Percentiles rank a stretch among this genome's conserved stretches.
Evolutionary conservation across 2,113 vertebrate species (phyloP).

Genomic region (Pseudopipra pipra): DNA sequence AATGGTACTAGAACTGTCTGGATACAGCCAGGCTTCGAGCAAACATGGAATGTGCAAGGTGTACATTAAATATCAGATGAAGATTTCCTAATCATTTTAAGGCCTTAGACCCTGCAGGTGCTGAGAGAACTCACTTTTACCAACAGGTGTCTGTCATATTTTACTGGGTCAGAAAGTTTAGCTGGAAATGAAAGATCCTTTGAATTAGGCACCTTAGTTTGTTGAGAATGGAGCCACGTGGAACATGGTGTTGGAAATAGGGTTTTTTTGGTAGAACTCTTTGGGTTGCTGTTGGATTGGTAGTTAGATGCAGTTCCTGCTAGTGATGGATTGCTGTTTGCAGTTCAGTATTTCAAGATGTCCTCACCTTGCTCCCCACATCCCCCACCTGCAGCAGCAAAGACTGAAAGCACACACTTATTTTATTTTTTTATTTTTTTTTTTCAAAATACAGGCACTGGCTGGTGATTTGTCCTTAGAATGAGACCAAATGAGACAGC

Average conservation of each 20-base stretch:
- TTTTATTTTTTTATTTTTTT: neutral
- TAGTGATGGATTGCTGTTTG: neutral
- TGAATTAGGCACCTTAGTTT: neutral
- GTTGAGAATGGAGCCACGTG: neutral
- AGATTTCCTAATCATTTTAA: neutral
- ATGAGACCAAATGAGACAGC: neutral
- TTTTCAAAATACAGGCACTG: neutral
- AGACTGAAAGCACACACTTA: neutral
- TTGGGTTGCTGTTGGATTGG: neutral
- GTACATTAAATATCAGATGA: neutral
- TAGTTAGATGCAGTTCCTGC: neutral
- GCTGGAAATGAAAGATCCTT: neutral
- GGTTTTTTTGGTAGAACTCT: conserved; percentile 4
- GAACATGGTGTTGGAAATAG: neutral
- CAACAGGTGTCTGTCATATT: neutral
- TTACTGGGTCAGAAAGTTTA: neutral
- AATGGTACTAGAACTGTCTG: neutral
- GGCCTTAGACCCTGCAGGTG: neutral
- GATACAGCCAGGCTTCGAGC: neutral
- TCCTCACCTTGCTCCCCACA: neutral
- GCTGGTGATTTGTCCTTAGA: neutral
- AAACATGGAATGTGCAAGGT: neutral
- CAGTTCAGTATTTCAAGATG: neutral
- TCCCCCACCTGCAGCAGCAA: neutral
- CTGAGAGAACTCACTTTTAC: neutral